Evolutionary conservation across 2,888 invertebrate genomes (phyloP).

Genomic region (Catocala sponsa): DNA sequence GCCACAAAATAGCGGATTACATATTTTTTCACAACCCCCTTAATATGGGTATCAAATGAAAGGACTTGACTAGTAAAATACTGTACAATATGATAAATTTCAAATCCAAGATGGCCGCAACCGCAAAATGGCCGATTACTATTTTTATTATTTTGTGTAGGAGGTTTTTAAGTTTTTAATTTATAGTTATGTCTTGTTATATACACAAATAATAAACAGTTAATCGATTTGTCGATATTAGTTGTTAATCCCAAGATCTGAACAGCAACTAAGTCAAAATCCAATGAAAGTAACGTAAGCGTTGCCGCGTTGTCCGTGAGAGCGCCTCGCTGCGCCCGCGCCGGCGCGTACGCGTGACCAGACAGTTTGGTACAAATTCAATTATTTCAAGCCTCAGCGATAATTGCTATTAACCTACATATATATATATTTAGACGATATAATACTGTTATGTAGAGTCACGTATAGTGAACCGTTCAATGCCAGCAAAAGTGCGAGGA

Average conservation of each 20-base stretch:
- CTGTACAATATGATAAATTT: too few relatives aligned
- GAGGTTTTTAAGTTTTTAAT: too few relatives aligned
- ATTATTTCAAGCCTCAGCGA: constrained; percentile 6
- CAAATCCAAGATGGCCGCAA: too few relatives aligned
- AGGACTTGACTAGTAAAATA: too few relatives aligned
- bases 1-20: too few relatives aligned
- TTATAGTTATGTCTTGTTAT: too few relatives aligned
- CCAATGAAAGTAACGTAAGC: constrained; percentile 33
- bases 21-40: too few relatives aligned
- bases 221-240: background rate
- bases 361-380: constrained; percentile 11
- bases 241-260: background rate
- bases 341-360: constrained; percentile 38
- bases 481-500: background rate
- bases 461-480: background rate
- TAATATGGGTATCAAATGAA: too few relatives aligned
- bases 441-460: background rate
- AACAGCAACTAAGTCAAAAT: constrained; percentile 33
- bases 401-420: constrained; percentile 6
- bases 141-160: too few relatives aligned
- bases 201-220: background rate
- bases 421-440: background rate
- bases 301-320: constrained; percentile 1
- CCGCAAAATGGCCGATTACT: too few relatives aligned
- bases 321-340: background rate